Percentiles rank a stretch among this genome's conserved stretches.
phyloP scores from a whole-genome alignment of 2,888 invertebrate species.

The Belgica antarctica region DNA sequence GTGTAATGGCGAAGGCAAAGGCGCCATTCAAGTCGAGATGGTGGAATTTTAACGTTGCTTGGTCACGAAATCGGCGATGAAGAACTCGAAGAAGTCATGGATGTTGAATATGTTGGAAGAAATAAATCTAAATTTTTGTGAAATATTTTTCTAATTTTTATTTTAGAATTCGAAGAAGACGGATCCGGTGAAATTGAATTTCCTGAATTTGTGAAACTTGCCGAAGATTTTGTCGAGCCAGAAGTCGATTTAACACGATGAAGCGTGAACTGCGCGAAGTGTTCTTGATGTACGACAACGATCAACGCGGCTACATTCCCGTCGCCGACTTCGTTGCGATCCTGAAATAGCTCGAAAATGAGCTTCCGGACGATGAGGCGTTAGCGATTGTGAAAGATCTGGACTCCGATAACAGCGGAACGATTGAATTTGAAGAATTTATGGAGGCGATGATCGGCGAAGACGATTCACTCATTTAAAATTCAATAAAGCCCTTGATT shows the following conservation, averaged over 20 bases:
- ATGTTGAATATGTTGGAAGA: too few relatives aligned
- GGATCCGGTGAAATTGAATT: conserved; percentile 42
- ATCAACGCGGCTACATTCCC: conserved; percentile 24
- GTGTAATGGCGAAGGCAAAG: conserved; percentile 34
- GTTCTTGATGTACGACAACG: conserved; percentile 36
- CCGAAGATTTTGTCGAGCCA: conserved; percentile 37
- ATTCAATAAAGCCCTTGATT: too few relatives aligned
- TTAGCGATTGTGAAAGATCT: conserved; percentile 28
- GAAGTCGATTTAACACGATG: conserved; percentile 26
- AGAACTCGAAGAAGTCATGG: conserved; percentile 39
- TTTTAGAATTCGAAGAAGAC: conserved; percentile 42
- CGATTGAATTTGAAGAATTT: conserved; percentile 42
- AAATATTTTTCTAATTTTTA: too few relatives aligned
- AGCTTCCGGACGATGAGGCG: conserved; percentile 17
- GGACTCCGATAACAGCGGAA: conserved; percentile 28
- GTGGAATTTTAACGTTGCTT: conserved; percentile 29
- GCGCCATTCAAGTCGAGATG: conserved; percentile 23
- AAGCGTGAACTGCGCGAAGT: conserved; percentile 19
- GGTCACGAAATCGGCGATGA: conserved; percentile 36
- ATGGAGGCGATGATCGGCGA: conserved; percentile 36
- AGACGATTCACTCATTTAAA: too few relatives aligned
- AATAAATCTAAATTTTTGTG: too few relatives aligned
- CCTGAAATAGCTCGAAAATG: conserved; percentile 36
- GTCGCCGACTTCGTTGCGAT: conserved; percentile 28
- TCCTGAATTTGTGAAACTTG: conserved; percentile 34